A percentile compares a stretch with the other conserved stretches of the same genome.
phyloP scores from a whole-genome alignment of 2,113 vertebrate species.

The Macroglossus sobrinus region DNA sequence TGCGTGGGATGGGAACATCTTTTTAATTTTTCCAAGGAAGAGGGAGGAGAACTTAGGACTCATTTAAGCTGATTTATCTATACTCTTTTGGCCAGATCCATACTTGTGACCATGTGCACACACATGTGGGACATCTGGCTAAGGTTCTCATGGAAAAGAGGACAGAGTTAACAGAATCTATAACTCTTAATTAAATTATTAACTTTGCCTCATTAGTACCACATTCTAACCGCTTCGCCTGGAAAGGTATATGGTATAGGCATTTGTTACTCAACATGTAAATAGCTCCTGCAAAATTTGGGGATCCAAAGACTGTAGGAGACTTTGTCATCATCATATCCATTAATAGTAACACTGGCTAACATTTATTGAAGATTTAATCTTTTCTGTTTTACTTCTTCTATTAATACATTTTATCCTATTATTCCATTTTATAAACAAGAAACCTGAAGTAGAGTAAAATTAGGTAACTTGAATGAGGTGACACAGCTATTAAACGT shows the following conservation, averaged over 20 bases:
- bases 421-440: conserved; percentile 7
- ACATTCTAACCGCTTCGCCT: not conserved
- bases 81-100: not conserved
- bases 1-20: not conserved
- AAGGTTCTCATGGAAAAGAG: not conserved
- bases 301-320: not conserved
- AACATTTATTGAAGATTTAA: not conserved
- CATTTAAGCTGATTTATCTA: not conserved
- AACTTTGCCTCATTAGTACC: not conserved
- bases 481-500: conserved; percentile 7
- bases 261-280: not conserved
- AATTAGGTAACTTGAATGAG: conserved; percentile 3
- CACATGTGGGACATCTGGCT: not conserved
- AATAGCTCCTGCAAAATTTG: not conserved
- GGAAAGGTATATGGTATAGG: not conserved
- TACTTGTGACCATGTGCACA: not conserved
- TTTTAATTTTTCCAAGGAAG: not conserved
- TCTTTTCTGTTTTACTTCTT: conserved; percentile 3
- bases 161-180: conserved; percentile 19
- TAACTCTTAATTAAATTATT: conserved; percentile 23
- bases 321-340: not conserved
- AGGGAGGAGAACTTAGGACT: not conserved
- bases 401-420: conserved; percentile 3
- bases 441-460: not conserved
- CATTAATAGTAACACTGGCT: not conserved